phyloP scores from a whole-genome alignment of 2,113 vertebrate genomes.

The Tor tambroides region DNA sequence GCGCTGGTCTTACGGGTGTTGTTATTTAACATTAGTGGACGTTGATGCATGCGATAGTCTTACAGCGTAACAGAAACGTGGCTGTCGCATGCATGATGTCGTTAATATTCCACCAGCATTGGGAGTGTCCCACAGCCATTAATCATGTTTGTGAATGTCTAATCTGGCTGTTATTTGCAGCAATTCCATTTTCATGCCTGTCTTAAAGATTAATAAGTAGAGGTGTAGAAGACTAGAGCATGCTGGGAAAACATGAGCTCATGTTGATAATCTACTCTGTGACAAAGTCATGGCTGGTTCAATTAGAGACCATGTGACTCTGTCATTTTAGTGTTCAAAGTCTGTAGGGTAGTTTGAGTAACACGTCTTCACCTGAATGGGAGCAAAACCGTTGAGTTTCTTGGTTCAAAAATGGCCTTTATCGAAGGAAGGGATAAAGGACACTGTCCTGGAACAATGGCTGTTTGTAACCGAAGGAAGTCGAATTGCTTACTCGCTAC shows the following conservation, averaged over 20 bases:
- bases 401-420: neutral
- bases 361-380: neutral
- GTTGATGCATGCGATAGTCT: conserved; percentile 17
- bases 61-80: neutral
- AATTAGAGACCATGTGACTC: neutral
- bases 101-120: conserved; percentile 53
- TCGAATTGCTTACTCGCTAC: neutral
- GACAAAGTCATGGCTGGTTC: conserved; percentile 8
- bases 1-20: neutral
- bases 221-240: conserved; percentile 33
- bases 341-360: neutral
- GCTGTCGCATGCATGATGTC: conserved; percentile 36
- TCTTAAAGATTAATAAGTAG: conserved; percentile 56
- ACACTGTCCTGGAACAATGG: neutral
- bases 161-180: conserved; percentile 58
- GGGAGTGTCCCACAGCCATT: conserved; percentile 46
- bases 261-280: neutral
- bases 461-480: neutral
- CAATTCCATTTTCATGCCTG: conserved; percentile 53
- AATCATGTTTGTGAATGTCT: conserved; percentile 59
- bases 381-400: neutral
- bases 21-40: conserved; percentile 23
- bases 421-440: neutral
- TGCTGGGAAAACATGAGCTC: conserved; percentile 30
- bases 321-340: neutral